These are phyloP conservation scores for Malurus cyaneus DNA, from an alignment of 2,113 vertebrate genomes.

Conservation along the genomic window DNA sequence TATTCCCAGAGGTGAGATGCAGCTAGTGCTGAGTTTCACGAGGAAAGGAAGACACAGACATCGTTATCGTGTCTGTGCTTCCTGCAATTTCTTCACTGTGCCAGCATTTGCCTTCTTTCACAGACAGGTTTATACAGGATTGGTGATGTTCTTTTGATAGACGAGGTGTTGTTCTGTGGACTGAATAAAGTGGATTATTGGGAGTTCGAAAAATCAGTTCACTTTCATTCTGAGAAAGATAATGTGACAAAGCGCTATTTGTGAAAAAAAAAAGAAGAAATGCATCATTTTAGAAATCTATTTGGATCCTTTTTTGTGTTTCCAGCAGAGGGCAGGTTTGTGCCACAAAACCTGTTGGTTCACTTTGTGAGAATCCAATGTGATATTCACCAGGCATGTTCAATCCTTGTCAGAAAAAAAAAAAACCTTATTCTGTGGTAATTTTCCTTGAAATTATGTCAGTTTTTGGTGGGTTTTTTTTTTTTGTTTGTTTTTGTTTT, in stretches of 20 bases:
- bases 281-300: too few species aligned
- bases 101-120: neutral
- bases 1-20: neutral
- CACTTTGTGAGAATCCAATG: accelerated
- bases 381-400: neutral
- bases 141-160: neutral
- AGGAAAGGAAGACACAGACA: neutral
- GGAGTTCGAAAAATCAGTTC: neutral
- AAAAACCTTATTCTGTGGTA: neutral
- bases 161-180: neutral
- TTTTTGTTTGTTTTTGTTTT: too few species aligned
- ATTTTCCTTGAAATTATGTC: neutral
- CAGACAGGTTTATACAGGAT: neutral
- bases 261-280: neutral
- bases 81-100: neutral
- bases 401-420: neutral
- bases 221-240: neutral
- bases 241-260: neutral
- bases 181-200: neutral
- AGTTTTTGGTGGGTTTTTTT: neutral
- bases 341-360: neutral
- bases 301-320: neutral
- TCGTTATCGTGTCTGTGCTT: neutral
- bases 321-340: conserved; percentile 61
- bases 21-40: neutral